Conservation (phyloP, 2,888 invertebrate species). For the Cosmia trapezina region DNA sequence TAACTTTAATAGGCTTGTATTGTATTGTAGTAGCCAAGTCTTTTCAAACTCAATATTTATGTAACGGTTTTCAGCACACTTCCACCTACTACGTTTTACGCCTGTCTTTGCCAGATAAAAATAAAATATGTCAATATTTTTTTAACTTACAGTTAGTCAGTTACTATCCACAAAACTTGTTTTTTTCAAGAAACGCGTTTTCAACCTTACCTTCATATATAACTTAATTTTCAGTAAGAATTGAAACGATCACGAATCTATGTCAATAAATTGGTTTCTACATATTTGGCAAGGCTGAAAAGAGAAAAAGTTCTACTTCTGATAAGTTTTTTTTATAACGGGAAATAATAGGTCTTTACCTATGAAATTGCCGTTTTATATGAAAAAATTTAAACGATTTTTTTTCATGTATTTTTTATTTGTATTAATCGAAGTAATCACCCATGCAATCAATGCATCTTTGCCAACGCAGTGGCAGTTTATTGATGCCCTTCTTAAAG, state of each 20-base stretch:
- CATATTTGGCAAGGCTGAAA: background rate
- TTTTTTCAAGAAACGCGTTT: background rate
- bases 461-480: no score
- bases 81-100: background rate
- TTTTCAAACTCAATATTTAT: background rate
- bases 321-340: background rate
- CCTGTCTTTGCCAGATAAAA: constrained; percentile 1
- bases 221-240: background rate
- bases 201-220: background rate
- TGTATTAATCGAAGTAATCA: no score
- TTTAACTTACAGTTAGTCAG: background rate
- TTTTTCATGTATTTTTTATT: no score
- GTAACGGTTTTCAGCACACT: background rate
- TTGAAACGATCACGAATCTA: background rate
- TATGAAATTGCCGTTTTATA: no score
- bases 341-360: no score
- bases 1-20: no score
- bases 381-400: no score
- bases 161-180: background rate
- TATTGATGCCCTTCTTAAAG: no score
- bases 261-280: background rate
- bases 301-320: background rate
- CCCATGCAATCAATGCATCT: no score
- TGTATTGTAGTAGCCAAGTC: background rate
- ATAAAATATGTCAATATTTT: background rate